Evolutionary conservation across 2,113 vertebrate species (phyloP).

Genomic region (Aphyosemion australe): DNA sequence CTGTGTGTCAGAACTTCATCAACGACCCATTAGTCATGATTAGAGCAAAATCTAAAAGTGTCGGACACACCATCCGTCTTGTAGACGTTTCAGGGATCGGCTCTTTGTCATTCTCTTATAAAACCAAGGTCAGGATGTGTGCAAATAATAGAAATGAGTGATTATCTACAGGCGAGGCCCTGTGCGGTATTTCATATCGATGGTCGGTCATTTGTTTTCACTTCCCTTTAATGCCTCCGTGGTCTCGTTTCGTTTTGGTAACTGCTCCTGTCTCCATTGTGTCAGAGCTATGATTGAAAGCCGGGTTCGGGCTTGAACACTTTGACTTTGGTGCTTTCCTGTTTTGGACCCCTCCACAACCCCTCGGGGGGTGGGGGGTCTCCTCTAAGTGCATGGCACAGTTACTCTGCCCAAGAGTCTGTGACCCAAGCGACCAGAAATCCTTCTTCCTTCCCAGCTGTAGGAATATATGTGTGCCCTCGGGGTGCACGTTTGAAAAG

Average conservation of each 20-base stretch:
- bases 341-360: conserved; percentile 38
- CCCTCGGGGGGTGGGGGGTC: conserved; percentile 9
- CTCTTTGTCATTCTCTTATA: conserved; percentile 51
- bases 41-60: conserved; percentile 39
- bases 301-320: conserved; percentile 27
- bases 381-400: conserved; percentile 22
- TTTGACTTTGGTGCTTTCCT: conserved; percentile 60
- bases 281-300: conserved; percentile 60
- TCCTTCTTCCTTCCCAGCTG: conserved; percentile 43
- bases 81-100: conserved; percentile 47
- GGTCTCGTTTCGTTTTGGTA: conserved; percentile 45
- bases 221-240: conserved; percentile 66
- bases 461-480: conserved; percentile 32
- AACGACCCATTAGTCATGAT: conserved; percentile 40
- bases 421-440: conserved; percentile 49
- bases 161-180: conserved; percentile 49
- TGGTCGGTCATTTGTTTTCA: conserved; percentile 57
- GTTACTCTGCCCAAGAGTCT: conserved; percentile 29
- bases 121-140: conserved; percentile 73
- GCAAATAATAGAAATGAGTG: conserved; percentile 67
- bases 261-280: conserved; percentile 65
- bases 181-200: conserved; percentile 52
- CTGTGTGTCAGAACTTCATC: conserved; percentile 27
- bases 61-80: conserved; percentile 46
- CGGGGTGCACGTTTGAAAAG: conserved; percentile 54